Base-by-base conservation (phyloP, 1,140 invertebrate species). In the Dinothrombium tinctorium region DNA sequence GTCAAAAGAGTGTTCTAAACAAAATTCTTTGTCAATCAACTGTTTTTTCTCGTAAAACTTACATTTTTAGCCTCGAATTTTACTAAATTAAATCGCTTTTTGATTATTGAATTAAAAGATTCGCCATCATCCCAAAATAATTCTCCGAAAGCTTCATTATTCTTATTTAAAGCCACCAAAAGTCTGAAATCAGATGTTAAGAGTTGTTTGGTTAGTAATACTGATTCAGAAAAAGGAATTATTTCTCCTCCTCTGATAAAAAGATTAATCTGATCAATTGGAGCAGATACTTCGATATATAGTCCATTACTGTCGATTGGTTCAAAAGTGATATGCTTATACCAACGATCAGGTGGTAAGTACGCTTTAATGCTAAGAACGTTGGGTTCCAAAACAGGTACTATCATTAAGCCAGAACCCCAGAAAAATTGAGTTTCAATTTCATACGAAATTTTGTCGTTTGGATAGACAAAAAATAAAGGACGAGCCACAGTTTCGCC, bases 71-170 rank as follows among this genome's bases (percentile, higher is more conserved):
- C n/a, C n/a, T n/a, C n/a, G n/a, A n/a, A n/a, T n/a, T n/a, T n/a
- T n/a, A n/a, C n/a, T n/a, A n/a, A n/a, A n/a, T n/a, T n/a, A n/a
- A n/a, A n/a, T n/a, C n/a, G n/a, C n/a, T n/a, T n/a, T n/a, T n/a
- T n/a, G n/a, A n/a, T n/a, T n/a, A n/a, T n/a, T n/a, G n/a, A n/a
- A 4, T 36, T 22, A 21, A 36, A 12, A 3, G 33, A 36, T 21
- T 76, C 72, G 1, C 75, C 76, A 51, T 78, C 74, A 54, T 81
- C 76, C 73, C 73, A 77, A 54, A 69, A 78, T 0, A 79, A 57
- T 50, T 69, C 59, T 31, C 76, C 76, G 22, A 24, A 44, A 2
- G 74, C 74, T 38, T 52, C 51, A 14, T 54, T 54, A n/a, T 53
- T 47, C 1, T 56, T 41, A 53, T 71, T 63, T 2, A 71, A 56